A percentile compares a stretch with the other conserved stretches of the same genome.
Conservation (phyloP, 1,140 invertebrate genomes). For the Whitmania pigra region DNA sequence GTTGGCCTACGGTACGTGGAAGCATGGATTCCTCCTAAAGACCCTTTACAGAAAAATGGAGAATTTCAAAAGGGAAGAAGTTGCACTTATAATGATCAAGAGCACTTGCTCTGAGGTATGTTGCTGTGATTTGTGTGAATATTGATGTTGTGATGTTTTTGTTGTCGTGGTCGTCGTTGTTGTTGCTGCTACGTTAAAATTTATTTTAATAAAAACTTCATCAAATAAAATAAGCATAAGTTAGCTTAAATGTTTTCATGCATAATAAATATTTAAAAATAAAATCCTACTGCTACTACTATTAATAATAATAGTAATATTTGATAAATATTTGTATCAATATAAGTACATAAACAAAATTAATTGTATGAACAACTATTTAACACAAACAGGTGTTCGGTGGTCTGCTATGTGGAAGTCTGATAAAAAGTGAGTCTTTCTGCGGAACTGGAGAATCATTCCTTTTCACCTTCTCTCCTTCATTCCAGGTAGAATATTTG, state of each 20-base stretch:
- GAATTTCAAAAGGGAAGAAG: conserved; percentile 60
- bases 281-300: no score
- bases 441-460: conserved; percentile 96
- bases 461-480: conserved; percentile 66
- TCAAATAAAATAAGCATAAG: no score
- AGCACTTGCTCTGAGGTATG: no score
- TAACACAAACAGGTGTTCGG: conserved; percentile 69
- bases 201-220: no score
- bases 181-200: no score
- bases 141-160: conserved; percentile 41
- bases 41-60: conserved; percentile 90
- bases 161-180: background rate
- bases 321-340: no score
- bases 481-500: conserved; percentile 37
- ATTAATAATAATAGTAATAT: no score
- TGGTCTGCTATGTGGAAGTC: conserved; percentile 73
- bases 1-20: conserved; percentile 85
- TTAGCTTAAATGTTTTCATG: no score
- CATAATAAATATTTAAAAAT: no score
- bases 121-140: conserved; percentile 67
- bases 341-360: background rate
- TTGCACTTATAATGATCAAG: conserved; percentile 73
- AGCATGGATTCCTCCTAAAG: conserved; percentile 91
- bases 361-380: background rate
- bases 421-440: conserved; percentile 85